Percentiles rank a stretch among this genome's conserved stretches.
Evolutionary conservation across 2,113 vertebrate species (phyloP).

Genomic region (Leucoraja erinaceus): DNA sequence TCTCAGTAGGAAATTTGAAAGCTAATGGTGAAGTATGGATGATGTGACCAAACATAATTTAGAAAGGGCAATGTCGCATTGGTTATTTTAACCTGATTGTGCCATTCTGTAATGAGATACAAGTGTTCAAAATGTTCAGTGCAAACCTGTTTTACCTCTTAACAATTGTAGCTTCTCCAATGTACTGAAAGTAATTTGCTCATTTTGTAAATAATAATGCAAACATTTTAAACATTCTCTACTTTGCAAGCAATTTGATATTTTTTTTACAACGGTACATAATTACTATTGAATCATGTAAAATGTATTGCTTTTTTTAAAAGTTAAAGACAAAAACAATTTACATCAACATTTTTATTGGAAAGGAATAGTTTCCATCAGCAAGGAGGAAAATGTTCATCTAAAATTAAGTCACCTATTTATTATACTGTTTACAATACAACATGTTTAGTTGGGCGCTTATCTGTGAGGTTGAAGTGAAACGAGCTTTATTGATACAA

Average conservation of each 20-base stretch:
- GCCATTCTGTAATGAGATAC: constrained; percentile 12
- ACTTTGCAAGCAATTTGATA: neutral
- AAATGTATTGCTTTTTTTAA: no score
- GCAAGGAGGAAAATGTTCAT: neutral
- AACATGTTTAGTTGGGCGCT: neutral
- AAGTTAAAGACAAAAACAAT: neutral
- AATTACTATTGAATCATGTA: neutral
- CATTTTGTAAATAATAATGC: neutral
- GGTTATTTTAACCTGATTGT: constrained; percentile 38
- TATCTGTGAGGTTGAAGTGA: constrained; percentile 29
- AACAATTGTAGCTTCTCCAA: constrained; percentile 27
- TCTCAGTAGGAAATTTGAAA: constrained; percentile 49
- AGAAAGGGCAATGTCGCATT: constrained; percentile 33
- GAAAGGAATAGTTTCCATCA: neutral
- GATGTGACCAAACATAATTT: constrained; percentile 43
- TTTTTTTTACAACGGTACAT: neutral
- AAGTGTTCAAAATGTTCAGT: constrained; percentile 30
- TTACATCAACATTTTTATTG: neutral
- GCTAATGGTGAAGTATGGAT: constrained; percentile 47
- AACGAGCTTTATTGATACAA: constrained; percentile 23
- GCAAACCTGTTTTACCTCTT: neutral
- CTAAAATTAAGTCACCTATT: neutral
- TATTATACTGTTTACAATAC: neutral
- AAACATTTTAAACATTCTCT: neutral
- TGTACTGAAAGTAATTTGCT: constrained; percentile 21